Evolutionary conservation across 2,797 vertebrate species (phyloP), one percentile per base, ranked within the genome.

Genomic region (Remorina albescens): DNA sequence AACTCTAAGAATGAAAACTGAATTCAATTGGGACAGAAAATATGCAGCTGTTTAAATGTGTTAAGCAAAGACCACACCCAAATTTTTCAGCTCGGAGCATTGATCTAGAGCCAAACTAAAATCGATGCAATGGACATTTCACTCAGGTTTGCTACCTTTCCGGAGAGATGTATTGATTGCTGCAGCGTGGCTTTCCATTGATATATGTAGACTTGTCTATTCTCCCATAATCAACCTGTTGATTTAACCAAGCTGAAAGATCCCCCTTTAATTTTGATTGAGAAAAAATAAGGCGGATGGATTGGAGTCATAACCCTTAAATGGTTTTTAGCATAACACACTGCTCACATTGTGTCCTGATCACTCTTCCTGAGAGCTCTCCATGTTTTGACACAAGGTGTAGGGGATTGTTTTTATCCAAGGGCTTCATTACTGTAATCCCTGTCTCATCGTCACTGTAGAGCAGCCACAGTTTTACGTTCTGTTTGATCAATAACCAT

Each of bases 81-180:
- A 80, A 81, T 85, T 90, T 82, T 85, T 77, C 81, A 73, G 79
- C 85, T 85, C 66, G 49, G 81, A 81, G 67, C 65, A 90, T 91
- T n/a, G 67, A 89, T 80, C 79, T 64, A 28, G 80, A 91, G 80
- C 77, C 78, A 80, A 89, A 90, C 80, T 89, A 85, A 87, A 92
- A 87, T 91, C 84, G 39, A 89, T 88, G 89, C 60, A 36, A 91
- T 85, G 84, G 90, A 92, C 90, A 85, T 90, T 92, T 92, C 87
- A 91, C 91, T 93, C 92, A 92, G 91, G 92, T 93, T 90, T 81
- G 83, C 85, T 90, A 88, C 84, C 91, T 91, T 93, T 88, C 74
- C 81, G 77, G 86, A 92, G 83, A 85, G 84, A 86, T 82, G 69
- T 80, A 90, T 90, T 76, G 88, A 91, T 88, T 53, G 77, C 84